These are phyloP conservation scores for Chromoteleia sp. DNA, from an alignment of 2,888 invertebrate genomes.

Conservation along the genomic window DNA sequence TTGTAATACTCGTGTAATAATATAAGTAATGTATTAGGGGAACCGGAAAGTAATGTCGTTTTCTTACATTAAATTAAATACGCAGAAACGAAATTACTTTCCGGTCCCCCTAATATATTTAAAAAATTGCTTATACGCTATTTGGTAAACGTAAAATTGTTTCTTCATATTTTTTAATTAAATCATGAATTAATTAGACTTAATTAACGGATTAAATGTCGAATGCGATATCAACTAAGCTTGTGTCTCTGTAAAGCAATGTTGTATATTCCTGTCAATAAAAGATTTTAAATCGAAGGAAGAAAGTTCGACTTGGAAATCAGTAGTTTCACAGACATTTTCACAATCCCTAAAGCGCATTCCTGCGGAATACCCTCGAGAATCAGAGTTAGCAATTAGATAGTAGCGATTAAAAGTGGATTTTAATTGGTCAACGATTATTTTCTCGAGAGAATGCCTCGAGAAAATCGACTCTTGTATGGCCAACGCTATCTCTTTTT, in stretches of 20 bases:
- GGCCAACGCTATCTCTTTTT: constrained; percentile 60
- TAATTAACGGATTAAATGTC: neutral
- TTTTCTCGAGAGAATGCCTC: constrained; percentile 72
- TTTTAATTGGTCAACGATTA: constrained; percentile 81
- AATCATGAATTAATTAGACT: neutral
- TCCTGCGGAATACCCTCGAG: constrained; percentile 76
- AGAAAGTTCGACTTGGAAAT: constrained; percentile 47
- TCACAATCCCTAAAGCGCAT: constrained; percentile 61
- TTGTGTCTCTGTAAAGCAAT: constrained; percentile 24
- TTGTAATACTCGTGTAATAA: too few species aligned
- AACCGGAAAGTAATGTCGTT: too few species aligned
- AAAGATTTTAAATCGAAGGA: constrained; percentile 31
- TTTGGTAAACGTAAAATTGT: neutral
- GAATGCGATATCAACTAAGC: neutral
- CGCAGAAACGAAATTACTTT: too few species aligned
- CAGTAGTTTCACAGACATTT: constrained; percentile 52
- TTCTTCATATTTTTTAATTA: neutral
- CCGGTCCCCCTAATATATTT: too few species aligned
- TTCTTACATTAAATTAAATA: too few species aligned
- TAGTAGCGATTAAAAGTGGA: constrained; percentile 82
- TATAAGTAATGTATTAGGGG: too few species aligned
- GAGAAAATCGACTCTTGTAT: constrained; percentile 73
- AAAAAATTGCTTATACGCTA: too few species aligned
- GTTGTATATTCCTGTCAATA: constrained; percentile 35
- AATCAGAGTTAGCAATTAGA: constrained; percentile 80